Conservation (phyloP, 2,888 invertebrate genomes). For the Torymus aiolomorphi region DNA sequence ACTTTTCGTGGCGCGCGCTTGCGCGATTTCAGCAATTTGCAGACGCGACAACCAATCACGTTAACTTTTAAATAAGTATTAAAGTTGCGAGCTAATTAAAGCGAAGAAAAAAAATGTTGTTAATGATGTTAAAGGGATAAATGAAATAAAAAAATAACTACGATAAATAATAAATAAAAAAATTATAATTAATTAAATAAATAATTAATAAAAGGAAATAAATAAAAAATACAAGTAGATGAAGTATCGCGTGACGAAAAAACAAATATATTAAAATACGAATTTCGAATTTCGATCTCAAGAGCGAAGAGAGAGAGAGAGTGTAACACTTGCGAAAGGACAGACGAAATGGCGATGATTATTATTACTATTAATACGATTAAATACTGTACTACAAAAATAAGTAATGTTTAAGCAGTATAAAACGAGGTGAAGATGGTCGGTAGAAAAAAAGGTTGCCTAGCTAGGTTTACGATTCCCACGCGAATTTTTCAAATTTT, state of each 20-base stretch:
- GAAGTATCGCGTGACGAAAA: slow-evolving; percentile 36
- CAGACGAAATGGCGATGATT: slow-evolving; percentile 38
- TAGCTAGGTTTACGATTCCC: slow-evolving; percentile 62
- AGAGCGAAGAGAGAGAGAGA: slow-evolving; percentile 28
- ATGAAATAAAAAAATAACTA: slow-evolving; percentile 61
- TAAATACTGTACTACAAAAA: slow-evolving; percentile 54
- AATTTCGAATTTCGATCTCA: slow-evolving; percentile 60
- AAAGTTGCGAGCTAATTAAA: slow-evolving; percentile 62
- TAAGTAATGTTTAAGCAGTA: slow-evolving; percentile 51
- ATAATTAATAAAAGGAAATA: slow-evolving; percentile 38
- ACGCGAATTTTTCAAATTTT: slow-evolving; percentile 55
- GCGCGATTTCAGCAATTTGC: slow-evolving; percentile 60
- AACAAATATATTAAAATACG: slow-evolving; percentile 13
- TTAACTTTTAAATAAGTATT: slow-evolving; percentile 72
- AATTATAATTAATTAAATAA: slow-evolving; percentile 50
- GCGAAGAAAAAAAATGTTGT: slow-evolving; percentile 67
- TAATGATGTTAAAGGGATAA: slow-evolving; percentile 70
- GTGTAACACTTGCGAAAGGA: slow-evolving; percentile 41
- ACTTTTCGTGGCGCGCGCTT: slow-evolving; percentile 53
- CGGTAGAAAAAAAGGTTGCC: slow-evolving; percentile 63
- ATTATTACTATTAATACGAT: slow-evolving; percentile 59
- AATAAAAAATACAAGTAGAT: slow-evolving; percentile 29
- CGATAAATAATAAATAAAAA: slow-evolving; percentile 52
- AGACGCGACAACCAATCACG: slow-evolving; percentile 75
- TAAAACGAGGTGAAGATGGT: slow-evolving; percentile 53